These are phyloP conservation scores for Notiomystis cincta DNA, from an alignment of 2,113 vertebrate genomes.

Conservation along the genomic window DNA sequence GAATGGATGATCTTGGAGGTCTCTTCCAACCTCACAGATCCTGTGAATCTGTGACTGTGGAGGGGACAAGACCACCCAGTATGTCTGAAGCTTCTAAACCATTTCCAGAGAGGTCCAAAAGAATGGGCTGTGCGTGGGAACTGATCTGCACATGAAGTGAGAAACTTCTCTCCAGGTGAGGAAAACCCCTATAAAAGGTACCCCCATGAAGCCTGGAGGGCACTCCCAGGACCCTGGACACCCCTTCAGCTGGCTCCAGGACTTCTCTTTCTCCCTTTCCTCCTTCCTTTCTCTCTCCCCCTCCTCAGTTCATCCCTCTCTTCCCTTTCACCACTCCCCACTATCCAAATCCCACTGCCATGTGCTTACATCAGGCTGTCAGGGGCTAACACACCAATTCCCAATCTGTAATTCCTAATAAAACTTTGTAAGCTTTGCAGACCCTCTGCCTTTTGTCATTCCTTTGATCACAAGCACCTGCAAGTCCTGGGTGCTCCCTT, in stretches of 20 bases:
- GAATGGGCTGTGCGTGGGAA: background rate
- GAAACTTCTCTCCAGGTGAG: background rate
- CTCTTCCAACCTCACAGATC: background rate
- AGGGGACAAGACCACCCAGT: background rate
- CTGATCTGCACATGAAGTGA: background rate
- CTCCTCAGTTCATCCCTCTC: background rate
- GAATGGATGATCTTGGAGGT: background rate
- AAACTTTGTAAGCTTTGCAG: background rate
- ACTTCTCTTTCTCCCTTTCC: background rate
- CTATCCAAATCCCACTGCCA: rapidly evolving
- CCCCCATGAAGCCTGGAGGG: rapidly evolving
- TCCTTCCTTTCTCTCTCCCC: background rate
- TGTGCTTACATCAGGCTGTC: rapidly evolving
- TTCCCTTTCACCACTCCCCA: rapidly evolving
- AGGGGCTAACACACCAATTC: too few species aligned
- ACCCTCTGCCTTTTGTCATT: background rate
- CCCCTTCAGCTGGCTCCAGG: background rate
- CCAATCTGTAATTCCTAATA: too few species aligned
- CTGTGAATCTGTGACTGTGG: background rate
- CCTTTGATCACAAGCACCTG: rapidly evolving
- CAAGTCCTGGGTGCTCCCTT: background rate
- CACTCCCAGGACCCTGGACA: background rate
- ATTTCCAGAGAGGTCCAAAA: background rate
- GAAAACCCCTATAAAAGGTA: rapidly evolving
- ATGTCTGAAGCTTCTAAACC: background rate